Evolutionary conservation across 2,888 invertebrate species (phyloP).

Genomic region (Mechanitis messenoides): DNA sequence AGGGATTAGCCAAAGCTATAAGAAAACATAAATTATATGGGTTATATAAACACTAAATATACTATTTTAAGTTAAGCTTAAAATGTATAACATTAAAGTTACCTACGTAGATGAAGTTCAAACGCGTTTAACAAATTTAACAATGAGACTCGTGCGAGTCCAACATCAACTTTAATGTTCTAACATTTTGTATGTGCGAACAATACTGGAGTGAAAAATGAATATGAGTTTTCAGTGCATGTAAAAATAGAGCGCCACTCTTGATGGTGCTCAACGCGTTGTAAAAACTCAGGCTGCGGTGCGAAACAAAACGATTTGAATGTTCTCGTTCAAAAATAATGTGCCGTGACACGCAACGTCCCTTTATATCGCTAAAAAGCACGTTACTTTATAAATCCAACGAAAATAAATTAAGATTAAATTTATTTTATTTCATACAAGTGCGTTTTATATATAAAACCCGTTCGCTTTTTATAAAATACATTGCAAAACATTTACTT

Average conservation of each 20-base stretch:
- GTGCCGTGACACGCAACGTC: conserved; percentile 43
- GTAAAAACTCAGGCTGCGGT: conserved; percentile 32
- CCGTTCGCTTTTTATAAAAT: too few relatives aligned
- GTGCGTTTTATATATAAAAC: too few relatives aligned
- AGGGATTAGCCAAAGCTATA: too few relatives aligned
- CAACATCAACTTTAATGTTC: conserved; percentile 29
- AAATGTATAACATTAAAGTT: background rate
- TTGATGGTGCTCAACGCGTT: conserved; percentile 29
- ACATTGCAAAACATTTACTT: too few relatives aligned
- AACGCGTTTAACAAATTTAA: conserved; percentile 1
- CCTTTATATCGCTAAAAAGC: background rate
- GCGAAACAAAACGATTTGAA: conserved; percentile 39
- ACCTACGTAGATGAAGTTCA: background rate
- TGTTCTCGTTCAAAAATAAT: conserved; percentile 42
- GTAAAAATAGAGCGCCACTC: conserved; percentile 28
- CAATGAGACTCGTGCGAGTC: conserved; percentile 17
- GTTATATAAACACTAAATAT: background rate
- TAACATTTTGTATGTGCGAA: conserved; percentile 28
- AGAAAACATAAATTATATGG: background rate
- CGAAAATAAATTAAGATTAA: background rate
- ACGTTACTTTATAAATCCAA: background rate
- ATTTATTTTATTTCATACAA: background rate
- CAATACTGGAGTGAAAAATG: conserved; percentile 33
- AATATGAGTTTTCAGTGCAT: conserved; percentile 30
- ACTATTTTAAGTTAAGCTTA: background rate